These are phyloP conservation scores for Smutsia temminckii DNA, from an alignment of 2,797 vertebrate species.

Conservation along the genomic window DNA sequence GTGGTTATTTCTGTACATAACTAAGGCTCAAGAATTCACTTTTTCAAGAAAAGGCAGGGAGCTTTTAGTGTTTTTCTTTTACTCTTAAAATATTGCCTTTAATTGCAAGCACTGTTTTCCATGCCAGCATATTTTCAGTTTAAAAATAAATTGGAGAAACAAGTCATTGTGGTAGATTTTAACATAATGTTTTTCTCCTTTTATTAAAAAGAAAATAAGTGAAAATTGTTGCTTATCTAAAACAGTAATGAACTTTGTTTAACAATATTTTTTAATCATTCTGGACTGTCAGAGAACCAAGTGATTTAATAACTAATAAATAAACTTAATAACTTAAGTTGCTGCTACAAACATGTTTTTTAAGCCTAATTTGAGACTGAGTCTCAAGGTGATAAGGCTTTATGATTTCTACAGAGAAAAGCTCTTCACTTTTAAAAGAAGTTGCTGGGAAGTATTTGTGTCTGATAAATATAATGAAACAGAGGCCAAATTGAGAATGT, in stretches of 20 bases:
- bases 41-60: slow-evolving; percentile 18
- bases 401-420: not conserved
- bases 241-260: slow-evolving; percentile 5
- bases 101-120: slow-evolving; percentile 15
- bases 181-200: slow-evolving; percentile 41
- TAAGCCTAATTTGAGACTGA: not conserved
- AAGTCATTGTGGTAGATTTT: slow-evolving; percentile 33
- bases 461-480: not conserved
- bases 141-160: slow-evolving; percentile 66
- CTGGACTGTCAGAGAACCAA: not conserved
- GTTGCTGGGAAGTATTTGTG: not conserved
- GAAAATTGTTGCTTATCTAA: not conserved
- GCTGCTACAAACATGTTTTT: not conserved
- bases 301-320: not conserved
- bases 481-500: not conserved
- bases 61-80: slow-evolving; percentile 46
- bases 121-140: slow-evolving; percentile 51
- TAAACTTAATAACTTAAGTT: not conserved
- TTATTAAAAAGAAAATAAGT: slow-evolving; percentile 48
- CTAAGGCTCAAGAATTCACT: not conserved
- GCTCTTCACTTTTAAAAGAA: not conserved
- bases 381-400: not conserved
- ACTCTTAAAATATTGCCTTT: slow-evolving; percentile 60
- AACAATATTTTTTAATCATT: not conserved
- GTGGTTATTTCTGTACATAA: slow-evolving; percentile 55